Conservation (phyloP, 2,113 vertebrate species). For the Hemichromis elongatus region DNA sequence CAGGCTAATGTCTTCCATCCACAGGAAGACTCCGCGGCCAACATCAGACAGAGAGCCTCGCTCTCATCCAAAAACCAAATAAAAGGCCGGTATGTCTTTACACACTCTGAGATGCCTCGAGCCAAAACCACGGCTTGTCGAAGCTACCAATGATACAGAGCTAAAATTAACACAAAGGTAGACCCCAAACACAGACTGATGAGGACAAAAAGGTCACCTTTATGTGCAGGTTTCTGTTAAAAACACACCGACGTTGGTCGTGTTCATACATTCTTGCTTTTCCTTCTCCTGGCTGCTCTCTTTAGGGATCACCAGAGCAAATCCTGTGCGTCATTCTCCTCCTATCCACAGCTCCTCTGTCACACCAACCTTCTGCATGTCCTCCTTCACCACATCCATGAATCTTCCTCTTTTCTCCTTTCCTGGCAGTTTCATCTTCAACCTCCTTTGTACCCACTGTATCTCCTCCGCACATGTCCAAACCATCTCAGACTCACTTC, state of each 20-base stretch:
- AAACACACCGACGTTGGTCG: background rate
- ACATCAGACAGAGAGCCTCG: background rate
- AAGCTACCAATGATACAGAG: background rate
- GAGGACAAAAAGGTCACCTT: background rate
- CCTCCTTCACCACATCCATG: background rate
- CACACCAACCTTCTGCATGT: background rate
- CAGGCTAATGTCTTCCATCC: slow-evolving; percentile 46
- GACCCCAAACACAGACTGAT: background rate
- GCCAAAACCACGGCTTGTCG: background rate
- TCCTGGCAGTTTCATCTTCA: background rate
- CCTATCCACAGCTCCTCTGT: background rate
- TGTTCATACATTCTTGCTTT: background rate
- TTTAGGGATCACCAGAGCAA: background rate
- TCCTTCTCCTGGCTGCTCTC: background rate
- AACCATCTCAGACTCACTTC: background rate
- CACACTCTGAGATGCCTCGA: background rate
- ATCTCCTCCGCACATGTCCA: background rate
- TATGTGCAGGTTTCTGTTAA: background rate
- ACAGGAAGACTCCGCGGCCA: background rate
- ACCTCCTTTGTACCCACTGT: background rate
- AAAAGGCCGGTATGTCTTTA: background rate
- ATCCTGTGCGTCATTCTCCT: background rate
- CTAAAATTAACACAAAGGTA: background rate
- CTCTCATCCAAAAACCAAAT: background rate
- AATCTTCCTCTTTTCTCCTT: background rate